phyloP scores from a whole-genome alignment of 2,797 vertebrate genomes.

The Artibeus lituratus region DNA sequence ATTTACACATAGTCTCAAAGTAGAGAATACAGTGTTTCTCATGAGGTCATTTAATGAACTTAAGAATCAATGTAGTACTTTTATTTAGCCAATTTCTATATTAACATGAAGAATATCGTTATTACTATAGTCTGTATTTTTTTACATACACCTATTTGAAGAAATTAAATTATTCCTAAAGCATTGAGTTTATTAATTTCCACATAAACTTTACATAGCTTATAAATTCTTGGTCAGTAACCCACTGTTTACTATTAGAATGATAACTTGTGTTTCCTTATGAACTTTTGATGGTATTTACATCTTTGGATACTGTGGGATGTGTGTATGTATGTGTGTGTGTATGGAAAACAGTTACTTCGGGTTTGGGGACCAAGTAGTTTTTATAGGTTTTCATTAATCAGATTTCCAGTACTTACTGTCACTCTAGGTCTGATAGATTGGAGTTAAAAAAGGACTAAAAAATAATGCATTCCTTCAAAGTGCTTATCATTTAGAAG shows the following conservation, averaged over 20 bases:
- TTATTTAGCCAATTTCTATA: not conserved
- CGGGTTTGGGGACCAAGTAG: not conserved
- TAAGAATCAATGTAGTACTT: not conserved
- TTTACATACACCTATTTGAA: not conserved
- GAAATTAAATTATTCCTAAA: not conserved
- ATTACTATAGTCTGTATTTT: not conserved
- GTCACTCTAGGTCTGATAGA: not conserved
- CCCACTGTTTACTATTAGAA: not conserved
- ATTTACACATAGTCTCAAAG: not conserved
- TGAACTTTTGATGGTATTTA: not conserved
- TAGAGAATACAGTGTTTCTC: not conserved
- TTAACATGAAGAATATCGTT: not conserved
- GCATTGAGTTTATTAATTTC: not conserved
- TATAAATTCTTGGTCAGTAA: not conserved
- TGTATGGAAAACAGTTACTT: not conserved
- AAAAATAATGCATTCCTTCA: not conserved
- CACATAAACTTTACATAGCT: not conserved
- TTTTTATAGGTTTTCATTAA: not conserved
- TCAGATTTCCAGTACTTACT: not conserved
- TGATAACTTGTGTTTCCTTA: not conserved
- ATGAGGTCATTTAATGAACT: not conserved
- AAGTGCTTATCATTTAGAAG: not conserved
- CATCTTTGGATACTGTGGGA: not conserved
- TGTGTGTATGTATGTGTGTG: not conserved
- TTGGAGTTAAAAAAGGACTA: not conserved